Percentiles rank a stretch among this genome's conserved stretches.
phyloP scores from a whole-genome alignment of 2,797 vertebrate genomes.

The Trichosurus vulpecula region DNA sequence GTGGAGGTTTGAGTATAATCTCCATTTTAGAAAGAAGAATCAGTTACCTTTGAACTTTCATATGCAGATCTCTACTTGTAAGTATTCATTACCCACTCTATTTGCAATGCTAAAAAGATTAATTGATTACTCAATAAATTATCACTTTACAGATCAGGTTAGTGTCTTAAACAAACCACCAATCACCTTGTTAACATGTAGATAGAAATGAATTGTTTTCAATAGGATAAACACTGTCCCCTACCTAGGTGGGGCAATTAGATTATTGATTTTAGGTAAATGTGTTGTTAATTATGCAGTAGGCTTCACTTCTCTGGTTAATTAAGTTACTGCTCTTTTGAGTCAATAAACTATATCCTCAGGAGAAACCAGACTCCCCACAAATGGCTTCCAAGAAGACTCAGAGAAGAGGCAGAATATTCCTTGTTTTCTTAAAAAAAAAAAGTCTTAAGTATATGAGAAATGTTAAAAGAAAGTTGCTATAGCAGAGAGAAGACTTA shows the following conservation, averaged over 20 bases:
- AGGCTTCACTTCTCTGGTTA: conserved; percentile 87
- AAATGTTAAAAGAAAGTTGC: not conserved
- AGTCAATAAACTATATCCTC: conserved; percentile 86
- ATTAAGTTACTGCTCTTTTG: conserved; percentile 88
- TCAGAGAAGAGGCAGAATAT: conserved; percentile 21
- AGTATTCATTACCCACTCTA: conserved; percentile 79
- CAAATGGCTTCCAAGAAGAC: conserved; percentile 17
- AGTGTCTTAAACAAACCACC: conserved; percentile 85
- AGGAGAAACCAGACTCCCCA: conserved; percentile 77
- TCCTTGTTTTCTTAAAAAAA: conserved; percentile 11
- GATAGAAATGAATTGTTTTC: conserved; percentile 86
- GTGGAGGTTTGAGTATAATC: conserved; percentile 57
- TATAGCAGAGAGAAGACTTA: not conserved
- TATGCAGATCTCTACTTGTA: conserved; percentile 72
- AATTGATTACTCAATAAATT: conserved; percentile 89
- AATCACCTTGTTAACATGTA: conserved; percentile 85
- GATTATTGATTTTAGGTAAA: conserved; percentile 91
- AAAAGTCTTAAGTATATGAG: not conserved
- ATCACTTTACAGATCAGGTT: conserved; percentile 87
- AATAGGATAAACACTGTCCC: conserved; percentile 83
- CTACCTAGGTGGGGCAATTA: conserved; percentile 90
- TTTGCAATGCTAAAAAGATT: conserved; percentile 83
- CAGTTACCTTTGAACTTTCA: conserved; percentile 75
- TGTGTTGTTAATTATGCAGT: conserved; percentile 90
- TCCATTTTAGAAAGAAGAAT: conserved; percentile 37